Evolutionary conservation across 2,888 invertebrate genomes (phyloP), one percentile per base, ranked within the genome.

Genomic region (Resseliella maxima): DNA sequence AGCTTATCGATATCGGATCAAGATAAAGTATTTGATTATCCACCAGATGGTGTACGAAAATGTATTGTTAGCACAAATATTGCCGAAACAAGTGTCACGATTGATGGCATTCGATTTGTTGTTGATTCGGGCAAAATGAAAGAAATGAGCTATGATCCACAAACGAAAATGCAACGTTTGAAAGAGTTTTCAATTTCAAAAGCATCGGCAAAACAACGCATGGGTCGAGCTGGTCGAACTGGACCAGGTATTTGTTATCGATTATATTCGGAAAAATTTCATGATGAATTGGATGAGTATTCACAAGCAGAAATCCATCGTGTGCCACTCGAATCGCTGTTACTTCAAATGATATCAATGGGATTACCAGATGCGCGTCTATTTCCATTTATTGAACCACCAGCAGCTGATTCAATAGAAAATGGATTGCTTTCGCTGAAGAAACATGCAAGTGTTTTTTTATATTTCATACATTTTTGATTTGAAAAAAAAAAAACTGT

Each of bases 11-110:
- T 99, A 0, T 94, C 95, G 86, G 99, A 99, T 89, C 99, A 99
- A 91, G 99, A 99, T 90, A 98, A 98, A 92, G 98, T 95, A 88
- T 99, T 99, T 90, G 98, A 99, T 90, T 96, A 97, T 89, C 94
- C 99, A 0, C 99, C 99, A 0, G 97, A 98, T 86, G 97, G 98
- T 5, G 94, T 97, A 1, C 93, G 99, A 86, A 99, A 99, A 90
- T 99, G 99, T 90, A 97, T 99, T 87, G 94, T 99, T 0, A 97
- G 98, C 0, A 99, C 99, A 0, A 99, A 99, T 90, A 99, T 99
- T 87, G 99, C 99, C 0, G 99, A 99, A 92, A 99, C 99, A 0
- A 99, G 99, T 0, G 95, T 99, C 3, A 99, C 99, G 0, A 99
- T 99, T 86, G 99, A 99, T 90, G 99, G 99, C 18, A n/a, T 99